These are phyloP conservation scores for Sarcophaga peregrina DNA, from an alignment of 1,140 invertebrate genomes.

Conservation along the genomic window DNA sequence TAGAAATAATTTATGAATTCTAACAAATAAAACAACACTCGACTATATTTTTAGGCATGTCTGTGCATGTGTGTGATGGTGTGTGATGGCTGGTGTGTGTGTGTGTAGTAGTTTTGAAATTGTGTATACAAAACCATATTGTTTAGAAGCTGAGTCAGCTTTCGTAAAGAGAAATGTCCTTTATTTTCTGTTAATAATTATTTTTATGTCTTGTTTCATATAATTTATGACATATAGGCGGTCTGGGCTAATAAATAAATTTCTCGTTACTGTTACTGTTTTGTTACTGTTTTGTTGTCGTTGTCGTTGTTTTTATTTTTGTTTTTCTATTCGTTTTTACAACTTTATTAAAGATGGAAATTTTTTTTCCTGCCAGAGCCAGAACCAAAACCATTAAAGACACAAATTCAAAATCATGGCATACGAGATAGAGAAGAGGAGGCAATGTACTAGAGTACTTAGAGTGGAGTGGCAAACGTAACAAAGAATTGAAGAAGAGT, in stretches of 20 bases:
- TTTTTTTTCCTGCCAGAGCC: neutral
- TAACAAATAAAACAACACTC: too few species aligned
- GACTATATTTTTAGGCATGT: too few species aligned
- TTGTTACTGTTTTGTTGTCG: too few species aligned
- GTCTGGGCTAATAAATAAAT: slow-evolving; percentile 28
- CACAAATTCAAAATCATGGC: neutral
- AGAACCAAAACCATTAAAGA: neutral
- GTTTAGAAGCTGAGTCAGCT: slow-evolving; percentile 30
- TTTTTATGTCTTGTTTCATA: slow-evolving; percentile 33
- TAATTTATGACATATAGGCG: slow-evolving; percentile 38
- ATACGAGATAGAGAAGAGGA: neutral
- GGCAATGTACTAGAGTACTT: neutral
- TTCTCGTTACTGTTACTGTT: neutral
- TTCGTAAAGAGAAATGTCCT: slow-evolving; percentile 20
- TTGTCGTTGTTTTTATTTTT: neutral
- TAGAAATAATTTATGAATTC: too few species aligned
- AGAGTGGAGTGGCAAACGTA: too few species aligned
- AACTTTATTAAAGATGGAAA: slow-evolving; percentile 3
- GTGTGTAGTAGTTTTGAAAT: neutral
- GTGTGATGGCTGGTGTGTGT: too few species aligned
- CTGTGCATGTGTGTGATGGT: too few species aligned
- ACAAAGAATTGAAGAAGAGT: neutral
- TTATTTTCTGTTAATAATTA: slow-evolving; percentile 37
- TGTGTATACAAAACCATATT: slow-evolving; percentile 2
- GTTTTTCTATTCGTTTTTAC: neutral